phyloP scores from a whole-genome alignment of 2,113 vertebrate species.

The Nesogale talazaci region DNA sequence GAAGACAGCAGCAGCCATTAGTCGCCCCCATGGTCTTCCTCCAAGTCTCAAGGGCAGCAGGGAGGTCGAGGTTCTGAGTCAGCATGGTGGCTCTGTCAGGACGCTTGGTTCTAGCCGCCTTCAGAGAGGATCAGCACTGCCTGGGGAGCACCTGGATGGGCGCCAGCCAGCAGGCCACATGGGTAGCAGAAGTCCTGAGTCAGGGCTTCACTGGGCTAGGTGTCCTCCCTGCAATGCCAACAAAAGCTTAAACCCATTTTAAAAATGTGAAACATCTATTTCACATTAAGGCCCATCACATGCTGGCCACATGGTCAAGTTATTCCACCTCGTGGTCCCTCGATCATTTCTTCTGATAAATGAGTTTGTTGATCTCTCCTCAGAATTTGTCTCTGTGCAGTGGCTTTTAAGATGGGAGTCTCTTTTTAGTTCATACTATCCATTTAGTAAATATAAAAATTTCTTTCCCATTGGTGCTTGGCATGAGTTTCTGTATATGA shows the following conservation, averaged over 20 bases:
- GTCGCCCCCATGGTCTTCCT: constrained; percentile 37
- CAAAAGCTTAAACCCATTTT: not conserved
- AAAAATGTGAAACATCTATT: not conserved
- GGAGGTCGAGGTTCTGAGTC: constrained; percentile 37
- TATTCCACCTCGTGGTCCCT: not conserved
- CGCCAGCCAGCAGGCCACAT: no score
- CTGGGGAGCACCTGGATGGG: not conserved
- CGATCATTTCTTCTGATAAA: constrained; percentile 3
- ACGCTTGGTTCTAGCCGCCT: not conserved
- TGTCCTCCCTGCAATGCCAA: not conserved
- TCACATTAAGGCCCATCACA: not conserved
- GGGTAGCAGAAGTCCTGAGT: no score
- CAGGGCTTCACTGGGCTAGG: not conserved
- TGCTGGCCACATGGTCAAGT: not conserved
- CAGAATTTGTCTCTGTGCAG: not conserved
- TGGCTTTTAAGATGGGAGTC: constrained; percentile 20
- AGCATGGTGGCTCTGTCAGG: not conserved
- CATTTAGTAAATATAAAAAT: not conserved
- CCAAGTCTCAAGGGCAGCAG: constrained; percentile 49
- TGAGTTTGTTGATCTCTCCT: not conserved
- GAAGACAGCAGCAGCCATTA: constrained; percentile 58
- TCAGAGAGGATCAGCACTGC: not conserved
- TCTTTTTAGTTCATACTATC: not conserved
- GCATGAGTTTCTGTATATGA: no score
- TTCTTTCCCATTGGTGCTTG: no score